phyloP scores from a whole-genome alignment of 2,888 invertebrate species.

The Lepidocyrtinus sp. region DNA sequence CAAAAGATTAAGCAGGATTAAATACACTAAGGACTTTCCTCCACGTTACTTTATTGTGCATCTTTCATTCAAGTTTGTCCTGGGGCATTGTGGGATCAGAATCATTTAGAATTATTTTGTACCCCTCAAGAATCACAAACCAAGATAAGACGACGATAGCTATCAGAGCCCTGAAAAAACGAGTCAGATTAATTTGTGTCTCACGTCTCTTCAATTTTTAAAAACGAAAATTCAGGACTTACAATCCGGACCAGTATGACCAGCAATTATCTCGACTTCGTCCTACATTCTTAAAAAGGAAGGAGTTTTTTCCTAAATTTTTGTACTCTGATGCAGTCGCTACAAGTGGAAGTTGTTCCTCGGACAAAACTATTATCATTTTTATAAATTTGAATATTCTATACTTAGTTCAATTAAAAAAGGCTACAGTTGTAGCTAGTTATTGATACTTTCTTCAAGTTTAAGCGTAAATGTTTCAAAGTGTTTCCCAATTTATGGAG shows the following conservation, averaged over 20 bases:
- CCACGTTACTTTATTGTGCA: no score
- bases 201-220: not conserved
- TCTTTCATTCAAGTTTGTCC: not conserved
- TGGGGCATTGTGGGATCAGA: not conserved
- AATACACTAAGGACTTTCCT: no score
- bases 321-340: not conserved
- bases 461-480: no score
- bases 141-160: not conserved
- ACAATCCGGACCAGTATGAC: not conserved
- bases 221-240: no score
- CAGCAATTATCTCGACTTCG: not conserved
- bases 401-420: no score
- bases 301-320: not conserved
- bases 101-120: not conserved
- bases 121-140: not conserved
- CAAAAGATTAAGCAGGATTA: no score
- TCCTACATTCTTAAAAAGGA: not conserved
- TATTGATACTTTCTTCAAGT: no score
- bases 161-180: not conserved
- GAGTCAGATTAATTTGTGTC: not conserved
- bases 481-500: no score
- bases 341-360: not conserved
- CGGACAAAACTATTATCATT: not conserved
- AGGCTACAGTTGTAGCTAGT: no score
- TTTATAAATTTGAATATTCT: not conserved